Evolutionary conservation across 2,888 invertebrate species (phyloP).

Genomic region (Hybos culiciformis): DNA sequence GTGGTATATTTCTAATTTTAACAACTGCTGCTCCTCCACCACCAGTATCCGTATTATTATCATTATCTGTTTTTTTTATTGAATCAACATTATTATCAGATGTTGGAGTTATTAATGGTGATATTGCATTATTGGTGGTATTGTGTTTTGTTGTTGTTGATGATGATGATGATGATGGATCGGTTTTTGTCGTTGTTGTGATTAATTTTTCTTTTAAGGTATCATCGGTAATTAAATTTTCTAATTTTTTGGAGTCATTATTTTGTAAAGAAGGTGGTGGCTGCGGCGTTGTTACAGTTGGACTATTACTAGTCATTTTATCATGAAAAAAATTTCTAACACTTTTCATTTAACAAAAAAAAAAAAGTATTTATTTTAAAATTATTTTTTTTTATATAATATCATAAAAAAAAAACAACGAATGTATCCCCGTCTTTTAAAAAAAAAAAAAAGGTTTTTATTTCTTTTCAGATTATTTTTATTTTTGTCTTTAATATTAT

Average conservation of each 20-base stretch:
- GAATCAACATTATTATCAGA: neutral
- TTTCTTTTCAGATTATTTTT: too few species aligned
- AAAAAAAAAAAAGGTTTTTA: too few species aligned
- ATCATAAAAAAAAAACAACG: too few species aligned
- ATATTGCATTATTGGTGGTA: neutral
- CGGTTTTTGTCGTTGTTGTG: neutral
- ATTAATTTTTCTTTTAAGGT: neutral
- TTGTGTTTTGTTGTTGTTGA: neutral
- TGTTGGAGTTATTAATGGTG: neutral
- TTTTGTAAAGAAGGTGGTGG: neutral
- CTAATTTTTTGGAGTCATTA: neutral
- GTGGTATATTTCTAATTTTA: conserved; percentile 1
- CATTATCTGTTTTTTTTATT: neutral
- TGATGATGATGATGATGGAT: neutral
- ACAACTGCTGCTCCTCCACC: neutral
- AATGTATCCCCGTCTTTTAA: too few species aligned
- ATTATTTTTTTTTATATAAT: neutral
- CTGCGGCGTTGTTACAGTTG: conserved; percentile 9
- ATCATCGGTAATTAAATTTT: neutral
- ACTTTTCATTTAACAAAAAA: conserved; percentile 33
- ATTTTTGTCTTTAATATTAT: too few species aligned
- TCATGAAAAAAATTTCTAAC: conserved; percentile 33
- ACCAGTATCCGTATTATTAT: neutral
- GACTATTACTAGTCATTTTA: conserved; percentile 24
- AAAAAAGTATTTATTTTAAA: too few species aligned